These are phyloP conservation scores for Dasysyrphus tricinctus DNA, from an alignment of 2,888 invertebrate species.

Conservation along the genomic window DNA sequence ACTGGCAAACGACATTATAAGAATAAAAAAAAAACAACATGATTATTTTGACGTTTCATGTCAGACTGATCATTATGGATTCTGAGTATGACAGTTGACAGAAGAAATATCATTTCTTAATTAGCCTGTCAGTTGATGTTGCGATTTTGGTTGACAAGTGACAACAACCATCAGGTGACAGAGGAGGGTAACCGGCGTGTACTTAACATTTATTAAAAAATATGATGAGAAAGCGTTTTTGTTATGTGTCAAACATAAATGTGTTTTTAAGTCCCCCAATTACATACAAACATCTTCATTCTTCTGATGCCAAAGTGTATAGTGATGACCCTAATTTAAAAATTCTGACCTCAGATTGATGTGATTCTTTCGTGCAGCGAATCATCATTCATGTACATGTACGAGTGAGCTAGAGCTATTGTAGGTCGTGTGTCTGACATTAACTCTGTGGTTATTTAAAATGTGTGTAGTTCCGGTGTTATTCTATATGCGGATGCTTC, in stretches of 20 bases:
- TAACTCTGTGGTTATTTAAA: constrained; percentile 17
- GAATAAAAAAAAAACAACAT: constrained; percentile 11
- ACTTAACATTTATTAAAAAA: background rate
- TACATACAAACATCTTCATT: background rate
- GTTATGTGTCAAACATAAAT: background rate
- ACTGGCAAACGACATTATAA: background rate
- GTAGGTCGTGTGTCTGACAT: constrained; percentile 5
- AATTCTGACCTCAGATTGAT: constrained; percentile 52
- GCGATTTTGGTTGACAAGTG: constrained; percentile 45
- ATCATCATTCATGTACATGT: constrained; percentile 29
- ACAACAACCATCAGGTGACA: constrained; percentile 29
- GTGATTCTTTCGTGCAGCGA: constrained; percentile 54
- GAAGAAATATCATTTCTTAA: constrained; percentile 56
- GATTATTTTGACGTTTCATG: constrained; percentile 62
- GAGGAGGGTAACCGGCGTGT: background rate
- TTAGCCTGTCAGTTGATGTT: constrained; percentile 52
- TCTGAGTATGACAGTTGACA: constrained; percentile 35
- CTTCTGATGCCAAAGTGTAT: constrained; percentile 47
- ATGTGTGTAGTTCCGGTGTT: constrained; percentile 56
- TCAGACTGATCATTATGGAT: constrained; percentile 62
- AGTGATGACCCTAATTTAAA: constrained; percentile 62
- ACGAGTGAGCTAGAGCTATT: background rate
- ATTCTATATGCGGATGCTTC: constrained; percentile 52
- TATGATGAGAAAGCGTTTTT: constrained; percentile 22
- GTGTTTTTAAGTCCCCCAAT: constrained; percentile 8